phyloP scores from a whole-genome alignment of 1,140 invertebrate species.

The Zelostemma sp. region DNA sequence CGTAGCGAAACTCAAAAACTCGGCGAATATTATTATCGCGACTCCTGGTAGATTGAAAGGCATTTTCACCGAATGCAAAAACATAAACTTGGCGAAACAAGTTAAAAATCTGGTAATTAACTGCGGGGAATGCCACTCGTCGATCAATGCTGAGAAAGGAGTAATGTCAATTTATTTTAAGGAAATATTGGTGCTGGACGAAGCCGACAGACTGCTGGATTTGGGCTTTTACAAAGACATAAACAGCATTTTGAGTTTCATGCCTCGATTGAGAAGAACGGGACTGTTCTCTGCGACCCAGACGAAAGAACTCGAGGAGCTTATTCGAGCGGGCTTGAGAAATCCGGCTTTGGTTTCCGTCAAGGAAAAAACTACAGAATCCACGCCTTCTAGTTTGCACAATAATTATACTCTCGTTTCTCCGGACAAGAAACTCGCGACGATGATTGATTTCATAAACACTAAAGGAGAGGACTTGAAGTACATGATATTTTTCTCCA shows the following conservation, averaged over 20 bases:
- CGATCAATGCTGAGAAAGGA: too few species aligned
- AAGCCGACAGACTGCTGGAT: conserved; percentile 95
- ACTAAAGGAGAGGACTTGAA: conserved; percentile 75
- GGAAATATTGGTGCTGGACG: conserved; percentile 96
- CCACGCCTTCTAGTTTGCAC: conserved; percentile 84
- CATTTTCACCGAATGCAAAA: conserved; percentile 78
- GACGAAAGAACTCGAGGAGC: conserved; percentile 92
- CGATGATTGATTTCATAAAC: conserved; percentile 81
- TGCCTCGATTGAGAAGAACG: conserved; percentile 94
- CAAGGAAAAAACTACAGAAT: conserved; percentile 84
- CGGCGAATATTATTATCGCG: conserved; percentile 89
- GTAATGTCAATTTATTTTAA: too few species aligned
- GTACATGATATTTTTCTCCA: conserved; percentile 94
- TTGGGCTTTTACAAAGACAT: conserved; percentile 92
- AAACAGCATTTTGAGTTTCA: conserved; percentile 89
- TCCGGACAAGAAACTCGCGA: conserved; percentile 80
- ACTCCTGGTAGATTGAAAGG: conserved; percentile 95
- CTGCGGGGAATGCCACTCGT: too few species aligned
- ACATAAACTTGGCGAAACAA: conserved; percentile 75
- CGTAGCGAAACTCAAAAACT: conserved; percentile 77
- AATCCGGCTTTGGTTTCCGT: conserved; percentile 95
- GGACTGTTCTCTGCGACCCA: conserved; percentile 99
- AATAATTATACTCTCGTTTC: conserved; percentile 90
- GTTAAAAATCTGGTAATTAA: conserved; percentile 80
- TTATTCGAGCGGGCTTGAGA: conserved; percentile 93